Evolutionary conservation across 2,888 invertebrate genomes (phyloP), one percentile per base, ranked within the genome.

Genomic region (Amphipoea oculea): DNA sequence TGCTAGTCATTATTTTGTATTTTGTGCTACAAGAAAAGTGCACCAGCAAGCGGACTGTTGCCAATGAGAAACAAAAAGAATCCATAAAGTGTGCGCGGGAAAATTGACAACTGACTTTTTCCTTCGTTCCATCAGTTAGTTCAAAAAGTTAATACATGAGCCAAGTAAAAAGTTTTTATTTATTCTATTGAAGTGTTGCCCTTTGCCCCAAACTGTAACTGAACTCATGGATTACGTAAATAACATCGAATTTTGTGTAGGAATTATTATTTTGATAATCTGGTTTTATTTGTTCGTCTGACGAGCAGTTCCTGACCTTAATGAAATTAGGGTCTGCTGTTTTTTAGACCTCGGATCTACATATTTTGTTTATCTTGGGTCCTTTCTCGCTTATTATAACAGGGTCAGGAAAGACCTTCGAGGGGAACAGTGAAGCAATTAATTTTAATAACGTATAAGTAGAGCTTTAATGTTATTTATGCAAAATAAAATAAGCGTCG

Each of bases 221-320:
- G 12, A 42, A 40, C 42, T 68, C 40, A 68, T 81, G 57, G 29
- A 54, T 68, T 71, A 85, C 48, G 54, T 62, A 63, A 79, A 76
- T 76, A 74, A 74, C 73, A 85, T 57, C n/a, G 65, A 62, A 65
- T 73, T 82, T 72, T 63, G 48, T 48, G 45, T 51, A 75, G 54
- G 12, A 68, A 76, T 85, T 69, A 79, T 82, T 48, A 48, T 48
- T 48, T 79, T 76, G 66, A 69, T 78, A 82, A 78, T 71, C 73
- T 69, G 66, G 68, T 77, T 84, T 81, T 84, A 83, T 85, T 85
- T 82, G 79, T 74, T 66, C 36, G 76, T 73, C 70, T 76, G 76
- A 66, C n/a, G 71, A 66, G 60, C n/a, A 60, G 40, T 62, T 48
- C 40, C 51, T 73, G 76, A 74, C 75, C 79, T 68, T 72, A 72